A percentile compares a stretch with the other conserved stretches of the same genome.
phyloP scores from a whole-genome alignment of 2,888 invertebrate genomes.

The Entomobrya multifasciata region DNA sequence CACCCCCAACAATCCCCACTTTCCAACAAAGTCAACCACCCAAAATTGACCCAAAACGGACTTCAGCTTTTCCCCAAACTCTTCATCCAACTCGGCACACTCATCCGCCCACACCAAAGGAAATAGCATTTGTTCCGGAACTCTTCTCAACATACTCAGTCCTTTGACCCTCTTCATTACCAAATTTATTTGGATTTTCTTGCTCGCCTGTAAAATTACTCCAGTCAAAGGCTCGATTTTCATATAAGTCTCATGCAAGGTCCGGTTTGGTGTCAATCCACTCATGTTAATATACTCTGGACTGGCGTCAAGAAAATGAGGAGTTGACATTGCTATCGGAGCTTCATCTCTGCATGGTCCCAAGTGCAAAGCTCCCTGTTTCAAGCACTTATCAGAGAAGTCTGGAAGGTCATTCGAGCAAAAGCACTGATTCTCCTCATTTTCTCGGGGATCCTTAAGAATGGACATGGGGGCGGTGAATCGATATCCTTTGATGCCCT shows the following conservation, averaged over 20 bases:
- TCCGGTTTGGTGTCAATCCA: conserved; percentile 31
- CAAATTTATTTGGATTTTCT: conserved; percentile 72
- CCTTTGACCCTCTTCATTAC: conserved; percentile 49
- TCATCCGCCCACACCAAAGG: conserved; percentile 74
- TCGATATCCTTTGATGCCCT: conserved; percentile 37
- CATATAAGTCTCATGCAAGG: conserved; percentile 47
- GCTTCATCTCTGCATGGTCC: conserved; percentile 59
- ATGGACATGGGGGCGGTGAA: conserved; percentile 21
- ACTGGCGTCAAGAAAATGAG: conserved; percentile 50
- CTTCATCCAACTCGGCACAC: conserved; percentile 7
- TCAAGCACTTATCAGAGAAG: conserved; percentile 38
- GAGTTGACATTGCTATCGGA: conserved; percentile 49
- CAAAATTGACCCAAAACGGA: not conserved
- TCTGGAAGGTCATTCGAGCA: not conserved
- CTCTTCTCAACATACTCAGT: conserved; percentile 38
- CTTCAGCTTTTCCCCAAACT: conserved; percentile 4
- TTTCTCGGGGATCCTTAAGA: conserved; percentile 9
- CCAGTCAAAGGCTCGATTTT: conserved; percentile 63
- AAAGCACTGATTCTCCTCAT: conserved; percentile 48
- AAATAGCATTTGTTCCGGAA: conserved; percentile 70
- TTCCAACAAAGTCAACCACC: not conserved
- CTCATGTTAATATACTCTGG: conserved; percentile 21
- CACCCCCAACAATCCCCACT: conserved; percentile 1
- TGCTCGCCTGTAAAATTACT: conserved; percentile 53
- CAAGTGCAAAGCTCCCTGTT: conserved; percentile 34